A percentile compares a stretch with the other conserved stretches of the same genome.
phyloP scores from a whole-genome alignment of 2,888 invertebrate genomes.

The Acrobeloides nanus region DNA sequence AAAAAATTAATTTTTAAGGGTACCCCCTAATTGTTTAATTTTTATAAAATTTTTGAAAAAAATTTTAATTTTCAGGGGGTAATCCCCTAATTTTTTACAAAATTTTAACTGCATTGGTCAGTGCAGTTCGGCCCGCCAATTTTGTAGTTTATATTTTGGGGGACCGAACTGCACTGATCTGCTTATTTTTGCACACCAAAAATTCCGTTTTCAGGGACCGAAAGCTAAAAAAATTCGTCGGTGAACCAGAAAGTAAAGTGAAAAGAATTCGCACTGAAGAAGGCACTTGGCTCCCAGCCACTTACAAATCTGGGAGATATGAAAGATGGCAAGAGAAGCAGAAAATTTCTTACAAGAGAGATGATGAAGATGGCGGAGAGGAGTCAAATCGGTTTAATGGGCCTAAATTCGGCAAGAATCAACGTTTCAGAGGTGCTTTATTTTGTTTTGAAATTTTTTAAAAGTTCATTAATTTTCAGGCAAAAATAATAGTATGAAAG shows the following conservation, averaged over 20 bases:
- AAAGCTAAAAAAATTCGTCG: conserved; percentile 87
- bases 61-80: too few species aligned
- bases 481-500: too few species aligned
- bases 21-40: too few species aligned
- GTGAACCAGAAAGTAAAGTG: conserved; percentile 20
- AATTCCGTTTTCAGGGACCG: conserved; percentile 77
- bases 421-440: conserved; percentile 1
- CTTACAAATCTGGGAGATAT: conserved; percentile 74
- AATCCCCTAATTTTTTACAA: too few species aligned
- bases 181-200: not conserved
- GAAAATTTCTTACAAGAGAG: conserved; percentile 21
- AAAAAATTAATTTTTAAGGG: too few species aligned
- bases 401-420: not conserved
- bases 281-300: conserved; percentile 70
- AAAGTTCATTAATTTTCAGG: not conserved
- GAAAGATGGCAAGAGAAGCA: conserved; percentile 53
- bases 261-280: conserved; percentile 89
- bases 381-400: not conserved
- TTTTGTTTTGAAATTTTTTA: not conserved
- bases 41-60: too few species aligned
- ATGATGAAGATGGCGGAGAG: conserved; percentile 16
- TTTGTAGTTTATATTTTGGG: too few species aligned
- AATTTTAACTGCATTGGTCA: too few species aligned
- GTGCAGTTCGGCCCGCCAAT: too few species aligned
- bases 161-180: too few species aligned